A percentile compares a stretch with the other conserved stretches of the same genome.
Evolutionary conservation across 2,113 vertebrate species (phyloP).

Genomic region (Perca flavescens): DNA sequence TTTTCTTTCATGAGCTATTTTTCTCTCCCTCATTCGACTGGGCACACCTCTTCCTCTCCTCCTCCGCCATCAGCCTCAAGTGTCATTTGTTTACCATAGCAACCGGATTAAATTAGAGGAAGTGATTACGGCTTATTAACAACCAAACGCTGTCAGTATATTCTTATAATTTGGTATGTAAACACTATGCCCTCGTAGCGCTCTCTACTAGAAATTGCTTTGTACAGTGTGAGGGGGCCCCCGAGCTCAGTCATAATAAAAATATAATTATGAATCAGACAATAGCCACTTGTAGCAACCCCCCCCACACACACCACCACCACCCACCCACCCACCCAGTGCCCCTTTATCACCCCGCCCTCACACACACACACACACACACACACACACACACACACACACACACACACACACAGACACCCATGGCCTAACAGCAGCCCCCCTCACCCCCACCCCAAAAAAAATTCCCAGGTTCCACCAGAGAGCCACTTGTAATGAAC

Average conservation of each 20-base stretch:
- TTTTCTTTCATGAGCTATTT: constrained; percentile 72
- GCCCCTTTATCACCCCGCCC: constrained; percentile 40
- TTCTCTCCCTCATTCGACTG: constrained; percentile 65
- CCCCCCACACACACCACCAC: not conserved
- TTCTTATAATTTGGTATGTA: constrained; percentile 89
- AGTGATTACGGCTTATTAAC: constrained; percentile 89
- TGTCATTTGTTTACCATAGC: constrained; percentile 91
- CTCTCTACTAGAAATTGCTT: constrained; percentile 85
- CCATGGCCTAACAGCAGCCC: constrained; percentile 15
- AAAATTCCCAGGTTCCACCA: constrained; percentile 80
- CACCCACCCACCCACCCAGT: constrained; percentile 36
- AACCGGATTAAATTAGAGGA: constrained; percentile 88
- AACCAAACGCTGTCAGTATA: constrained; percentile 86
- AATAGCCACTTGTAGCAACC: constrained; percentile 79
- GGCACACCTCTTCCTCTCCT: constrained; percentile 84
- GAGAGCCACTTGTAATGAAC: constrained; percentile 82
- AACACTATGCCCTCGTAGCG: constrained; percentile 85
- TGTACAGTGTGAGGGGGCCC: constrained; percentile 80
- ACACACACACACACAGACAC: constrained; percentile 14
- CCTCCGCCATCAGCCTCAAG: constrained; percentile 86
- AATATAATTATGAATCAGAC: constrained; percentile 87
- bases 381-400: constrained; percentile 2
- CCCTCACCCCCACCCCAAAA: not conserved
- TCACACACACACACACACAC: not conserved
- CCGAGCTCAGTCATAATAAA: constrained; percentile 84